Percentiles rank a stretch among this genome's conserved stretches.
Evolutionary conservation across 2,888 invertebrate genomes (phyloP).

Genomic region (Buathra laborator): DNA sequence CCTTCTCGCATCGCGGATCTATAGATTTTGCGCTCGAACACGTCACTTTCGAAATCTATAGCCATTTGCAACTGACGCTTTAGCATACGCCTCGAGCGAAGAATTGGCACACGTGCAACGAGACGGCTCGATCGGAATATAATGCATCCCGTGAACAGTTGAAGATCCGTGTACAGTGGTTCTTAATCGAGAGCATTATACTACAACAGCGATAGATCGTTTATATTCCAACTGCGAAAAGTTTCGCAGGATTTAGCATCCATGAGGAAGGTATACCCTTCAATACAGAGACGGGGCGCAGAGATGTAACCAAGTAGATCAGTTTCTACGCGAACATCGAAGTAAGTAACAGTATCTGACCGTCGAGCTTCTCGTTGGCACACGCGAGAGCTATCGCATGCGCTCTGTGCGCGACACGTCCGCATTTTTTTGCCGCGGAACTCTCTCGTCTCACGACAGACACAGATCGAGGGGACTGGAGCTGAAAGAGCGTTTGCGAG

Average conservation of each 20-base stretch:
- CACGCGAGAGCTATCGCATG: conserved; percentile 23
- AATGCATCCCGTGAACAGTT: conserved; percentile 41
- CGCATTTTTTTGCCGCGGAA: conserved; percentile 46
- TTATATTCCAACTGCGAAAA: conserved; percentile 15
- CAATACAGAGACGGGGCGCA: neutral
- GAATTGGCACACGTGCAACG: conserved; percentile 42
- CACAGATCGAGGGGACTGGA: conserved; percentile 45
- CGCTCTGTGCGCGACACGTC: conserved; percentile 45
- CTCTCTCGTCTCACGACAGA: conserved; percentile 38
- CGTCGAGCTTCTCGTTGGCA: conserved; percentile 14
- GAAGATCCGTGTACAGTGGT: conserved; percentile 21
- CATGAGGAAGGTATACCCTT: neutral
- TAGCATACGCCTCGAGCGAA: conserved; percentile 43
- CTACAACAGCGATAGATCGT: conserved; percentile 28
- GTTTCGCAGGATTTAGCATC: conserved; percentile 17
- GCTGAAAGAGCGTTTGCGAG: conserved; percentile 24
- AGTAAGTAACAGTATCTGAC: neutral
- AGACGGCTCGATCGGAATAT: conserved; percentile 40
- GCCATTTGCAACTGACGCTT: conserved; percentile 67
- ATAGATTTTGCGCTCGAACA: conserved; percentile 52
- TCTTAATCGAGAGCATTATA: conserved; percentile 4
- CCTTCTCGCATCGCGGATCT: conserved; percentile 24
- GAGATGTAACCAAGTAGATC: conserved; percentile 17
- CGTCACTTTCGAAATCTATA: conserved; percentile 65
- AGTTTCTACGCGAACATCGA: neutral